Base-by-base conservation (phyloP, 2,797 vertebrate genomes). In the Hylomyscus alleni region DNA sequence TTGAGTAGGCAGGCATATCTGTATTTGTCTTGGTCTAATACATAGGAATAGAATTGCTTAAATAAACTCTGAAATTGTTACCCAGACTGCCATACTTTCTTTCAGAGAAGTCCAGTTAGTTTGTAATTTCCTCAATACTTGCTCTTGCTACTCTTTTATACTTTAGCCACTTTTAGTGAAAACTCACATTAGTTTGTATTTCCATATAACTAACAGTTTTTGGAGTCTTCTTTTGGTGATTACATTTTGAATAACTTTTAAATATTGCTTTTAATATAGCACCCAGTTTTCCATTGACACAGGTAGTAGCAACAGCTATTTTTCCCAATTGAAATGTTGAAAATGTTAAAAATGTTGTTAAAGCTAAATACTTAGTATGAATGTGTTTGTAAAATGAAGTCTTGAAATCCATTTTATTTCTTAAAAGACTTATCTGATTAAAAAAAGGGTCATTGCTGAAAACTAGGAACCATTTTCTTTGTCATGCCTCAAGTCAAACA, bases 221-320 rank as follows among this genome's bases (percentile, higher is more conserved):
- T 47, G 78, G 50, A 8, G 24, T 44, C 13, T 29, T 91, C 15
- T 92, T 92, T 72, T 94, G 12, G 13, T 83, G 14, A 12, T 92
- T 67, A 29, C 52, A 89, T 40, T 95, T 82, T 77, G 86, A 94
- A 96, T 97, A 94, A 77, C 65, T 94, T 95, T 83, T 84, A 73
- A 90, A 95, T 56, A 96, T 96, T 98, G 89, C 97, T 98, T 98
- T 97, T 98, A 96, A 98, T 98, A 97, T 98, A 98, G 98, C 98
- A 98, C 98, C 97, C 96, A 98, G 97, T 98, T 98, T 99, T 98
- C 98, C 97, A 98, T 98, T 98, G 97, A 98, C 97, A 97, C 77
- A 97, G 97, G 92, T 95, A 98, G 96, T 95, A 90, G 96, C 69
- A 95, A 50, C 75, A 98, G 97, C 97, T 97, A 97, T 97, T 98